A percentile compares a stretch with the other conserved stretches of the same genome.
Evolutionary conservation across 2,797 vertebrate species (phyloP).

Genomic region (Chiloscyllium punctatum): DNA sequence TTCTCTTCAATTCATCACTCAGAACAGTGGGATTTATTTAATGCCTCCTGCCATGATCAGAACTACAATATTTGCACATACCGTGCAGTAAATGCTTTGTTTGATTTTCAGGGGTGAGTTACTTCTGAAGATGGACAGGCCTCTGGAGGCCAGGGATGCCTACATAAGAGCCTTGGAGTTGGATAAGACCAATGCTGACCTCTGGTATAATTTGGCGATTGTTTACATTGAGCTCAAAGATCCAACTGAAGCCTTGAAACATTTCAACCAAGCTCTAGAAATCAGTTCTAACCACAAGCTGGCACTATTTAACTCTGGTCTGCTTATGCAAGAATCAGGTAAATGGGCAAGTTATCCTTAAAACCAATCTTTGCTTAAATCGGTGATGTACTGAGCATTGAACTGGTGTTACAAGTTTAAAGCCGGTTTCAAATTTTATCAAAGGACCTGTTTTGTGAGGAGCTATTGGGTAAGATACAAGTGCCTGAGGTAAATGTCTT

Average conservation of each 20-base stretch:
- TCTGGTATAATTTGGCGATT: conserved; percentile 98
- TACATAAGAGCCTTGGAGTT: conserved; percentile 86
- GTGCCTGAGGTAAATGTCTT: neutral
- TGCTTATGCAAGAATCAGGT: conserved; percentile 98
- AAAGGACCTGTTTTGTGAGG: neutral
- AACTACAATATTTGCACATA: neutral
- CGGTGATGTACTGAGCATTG: neutral
- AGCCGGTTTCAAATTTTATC: neutral
- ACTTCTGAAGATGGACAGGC: conserved; percentile 96
- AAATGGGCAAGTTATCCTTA: conserved; percentile 44
- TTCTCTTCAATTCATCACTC: neutral
- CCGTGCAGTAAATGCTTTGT: neutral
- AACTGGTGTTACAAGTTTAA: neutral
- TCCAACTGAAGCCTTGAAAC: conserved; percentile 81
- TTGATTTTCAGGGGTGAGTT: conserved; percentile 76
- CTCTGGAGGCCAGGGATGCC: conserved; percentile 84
- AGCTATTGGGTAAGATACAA: neutral
- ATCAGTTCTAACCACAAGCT: conserved; percentile 85
- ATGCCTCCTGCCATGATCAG: neutral
- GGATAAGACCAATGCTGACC: conserved; percentile 83
- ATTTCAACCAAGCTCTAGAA: conserved; percentile 87
- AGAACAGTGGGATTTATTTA: neutral
- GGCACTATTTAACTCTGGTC: conserved; percentile 89
- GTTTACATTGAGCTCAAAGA: conserved; percentile 98
- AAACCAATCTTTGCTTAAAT: neutral